A percentile compares a stretch with the other conserved stretches of the same genome.
phyloP scores from a whole-genome alignment of 2,888 invertebrate species.

The Polietes domitor region DNA sequence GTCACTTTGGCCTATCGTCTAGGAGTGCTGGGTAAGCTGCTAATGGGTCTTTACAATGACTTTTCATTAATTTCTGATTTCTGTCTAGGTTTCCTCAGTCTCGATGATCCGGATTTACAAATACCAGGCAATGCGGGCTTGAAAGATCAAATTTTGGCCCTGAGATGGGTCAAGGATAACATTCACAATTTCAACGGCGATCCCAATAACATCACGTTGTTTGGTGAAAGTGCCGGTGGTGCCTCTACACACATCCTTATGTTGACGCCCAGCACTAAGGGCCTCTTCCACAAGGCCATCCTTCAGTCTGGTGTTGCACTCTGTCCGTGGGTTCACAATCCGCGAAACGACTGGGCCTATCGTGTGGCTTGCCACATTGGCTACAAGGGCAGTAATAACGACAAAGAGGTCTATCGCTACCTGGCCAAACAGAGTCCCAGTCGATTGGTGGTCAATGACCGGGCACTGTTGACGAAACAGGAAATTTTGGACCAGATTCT shows the following conservation, averaged over 20 bases:
- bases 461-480: constrained; percentile 73
- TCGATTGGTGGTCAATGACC: constrained; percentile 69
- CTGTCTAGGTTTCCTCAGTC: constrained; percentile 81
- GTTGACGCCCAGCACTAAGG: constrained; percentile 81
- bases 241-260: constrained; percentile 81
- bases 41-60: not conserved
- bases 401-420: constrained; percentile 72
- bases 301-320: constrained; percentile 77
- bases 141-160: constrained; percentile 82
- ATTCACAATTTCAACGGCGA: constrained; percentile 82
- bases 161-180: constrained; percentile 82
- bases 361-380: constrained; percentile 77
- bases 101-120: constrained; percentile 80
- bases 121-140: constrained; percentile 83
- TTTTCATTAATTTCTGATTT: not conserved
- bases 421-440: constrained; percentile 68
- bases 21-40: constrained; percentile 79
- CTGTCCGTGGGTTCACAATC: constrained; percentile 75
- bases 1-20: constrained; percentile 81
- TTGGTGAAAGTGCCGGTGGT: constrained; percentile 82
- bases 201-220: constrained; percentile 82
- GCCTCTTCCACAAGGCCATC: constrained; percentile 79
- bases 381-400: constrained; percentile 77
- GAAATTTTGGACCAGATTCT: constrained; percentile 73
- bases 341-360: constrained; percentile 72